Evolutionary conservation across 2,797 vertebrate species (phyloP), one percentile per base, ranked within the genome.

Genomic region (Pangasius mekongensis): DNA sequence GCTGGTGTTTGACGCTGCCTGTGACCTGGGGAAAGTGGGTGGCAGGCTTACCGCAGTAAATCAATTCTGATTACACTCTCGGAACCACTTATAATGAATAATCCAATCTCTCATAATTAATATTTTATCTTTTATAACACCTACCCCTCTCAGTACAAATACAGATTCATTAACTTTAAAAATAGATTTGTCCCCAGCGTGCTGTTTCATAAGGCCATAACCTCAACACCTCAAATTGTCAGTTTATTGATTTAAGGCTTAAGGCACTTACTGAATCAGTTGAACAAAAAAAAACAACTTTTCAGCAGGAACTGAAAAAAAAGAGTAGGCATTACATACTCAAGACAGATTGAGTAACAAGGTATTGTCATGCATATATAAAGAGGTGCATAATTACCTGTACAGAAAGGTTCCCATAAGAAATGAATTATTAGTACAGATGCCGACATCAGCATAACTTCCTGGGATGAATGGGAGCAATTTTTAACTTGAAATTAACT

Each of bases 101-200:
- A 87, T 88, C 85, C 84, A 88, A 90, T 86, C 73, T 87, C 84
- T 87, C 47, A 73, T 87, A 84, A 90, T 90, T 88, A 86, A 89
- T 89, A 87, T 86, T 89, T 89, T 83, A 85, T 90, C 69, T 88
- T 86, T 87, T 86, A 81, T 56, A 83, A 89, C 54, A 84, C 78
- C 69, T 66, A 85, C 43, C 71, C 66, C n/a, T 73, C 58, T 82
- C 36, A 87, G 88, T 86, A 76, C 85, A 89, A 60, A 73, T 85
- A 88, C 67, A 71, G n/a, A 90, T 81, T 88, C 9, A 86, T 88
- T 92, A 82, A 86, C 80, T 89, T 89, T 80, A 91, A 86, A 89
- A 87, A 83, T 85, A 82, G 89, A 89, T 87, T 89, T 47, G 36
- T 83, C 83, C 74, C 58, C 27, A 58, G 58, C 36, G 27, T 78